Base-by-base conservation (phyloP, 2,113 vertebrate species). In the Microtus oregoni region DNA sequence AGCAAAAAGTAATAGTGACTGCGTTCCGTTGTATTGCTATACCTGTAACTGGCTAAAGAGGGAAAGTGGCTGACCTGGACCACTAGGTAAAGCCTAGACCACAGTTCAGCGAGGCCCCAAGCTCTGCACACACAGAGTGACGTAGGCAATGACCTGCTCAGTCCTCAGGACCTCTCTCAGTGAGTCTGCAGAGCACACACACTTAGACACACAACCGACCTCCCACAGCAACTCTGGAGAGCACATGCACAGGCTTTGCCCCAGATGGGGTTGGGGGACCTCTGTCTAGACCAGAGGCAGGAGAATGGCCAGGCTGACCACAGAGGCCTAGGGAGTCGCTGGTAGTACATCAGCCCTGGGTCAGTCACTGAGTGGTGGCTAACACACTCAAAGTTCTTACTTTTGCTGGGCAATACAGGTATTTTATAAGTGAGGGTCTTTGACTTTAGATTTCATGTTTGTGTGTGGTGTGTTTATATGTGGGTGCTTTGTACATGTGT, bases 61-160 rank as follows among this genome's bases (percentile, higher is more conserved):
- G 8, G 1, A 81, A 75, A 67, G 17, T 7, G 77, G 26, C 41
- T 32, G 61, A n/a, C 65, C 55, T 58, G 12, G 55, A 19, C 55
- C 17, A 55, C 89, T 58, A 24, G 7, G 22, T 68, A 47, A 94
- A 1, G 1, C 24, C 13, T 55, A 38, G 50, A 14, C 65, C 5
- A 3, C 4, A 15, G 28, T n/a, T 65, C 35, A 11, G 26, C 22
- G 2, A 1, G 13, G 52, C 50, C 13, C 10, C 6, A 52, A 75
- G 50, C 24, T 65, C 50, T 24, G 28, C 35, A 11, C 28, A 20
- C 19, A 67, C 28, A 19, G 19, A 35, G 38, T 44, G 14, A 44
- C 28, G 1, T 2, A 5, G 52, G 63, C 2, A 11, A 11, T n/a
- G 32, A 9, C 17, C n/a, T 47, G n/a, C 4, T 41, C 7, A 63